phyloP scores from a whole-genome alignment of 2,888 invertebrate genomes.

The Fissipunctia ypsillon region DNA sequence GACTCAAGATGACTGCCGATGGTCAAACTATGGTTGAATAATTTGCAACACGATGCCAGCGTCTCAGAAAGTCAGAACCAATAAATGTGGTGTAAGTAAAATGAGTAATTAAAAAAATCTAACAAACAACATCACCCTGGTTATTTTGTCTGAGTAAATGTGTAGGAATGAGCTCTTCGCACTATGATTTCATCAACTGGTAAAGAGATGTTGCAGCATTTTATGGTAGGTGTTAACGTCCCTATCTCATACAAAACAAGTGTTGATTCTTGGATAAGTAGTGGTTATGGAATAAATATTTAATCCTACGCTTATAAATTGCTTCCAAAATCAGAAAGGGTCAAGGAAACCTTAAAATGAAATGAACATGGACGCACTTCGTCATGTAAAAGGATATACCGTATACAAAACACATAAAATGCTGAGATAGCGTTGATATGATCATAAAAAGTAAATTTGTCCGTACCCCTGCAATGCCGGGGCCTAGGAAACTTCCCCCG shows the following conservation, averaged over 20 bases:
- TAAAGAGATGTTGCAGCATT: neutral
- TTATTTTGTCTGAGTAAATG: neutral
- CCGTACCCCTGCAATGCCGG: slow-evolving; percentile 68
- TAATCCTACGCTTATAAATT: neutral
- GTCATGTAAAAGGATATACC: slow-evolving; percentile 29
- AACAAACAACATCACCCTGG: neutral
- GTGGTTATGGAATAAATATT: neutral
- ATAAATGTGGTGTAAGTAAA: neutral
- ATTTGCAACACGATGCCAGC: neutral
- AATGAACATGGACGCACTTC: slow-evolving; percentile 18
- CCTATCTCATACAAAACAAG: neutral
- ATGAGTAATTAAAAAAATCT: neutral
- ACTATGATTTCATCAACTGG: neutral
- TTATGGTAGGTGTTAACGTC: neutral
- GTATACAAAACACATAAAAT: slow-evolving; percentile 60
- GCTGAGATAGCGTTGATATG: slow-evolving; percentile 67
- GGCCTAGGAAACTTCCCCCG: slow-evolving; percentile 65
- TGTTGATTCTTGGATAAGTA: neutral
- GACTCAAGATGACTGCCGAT: neutral
- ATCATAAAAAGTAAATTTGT: slow-evolving; percentile 72
- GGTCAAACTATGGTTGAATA: neutral
- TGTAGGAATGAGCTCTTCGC: neutral
- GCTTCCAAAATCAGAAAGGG: neutral
- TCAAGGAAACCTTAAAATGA: slow-evolving; percentile 35
- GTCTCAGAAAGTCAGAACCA: neutral